Base-by-base conservation (phyloP, 2,888 invertebrate species). In the Aporophyla lueneburgensis region DNA sequence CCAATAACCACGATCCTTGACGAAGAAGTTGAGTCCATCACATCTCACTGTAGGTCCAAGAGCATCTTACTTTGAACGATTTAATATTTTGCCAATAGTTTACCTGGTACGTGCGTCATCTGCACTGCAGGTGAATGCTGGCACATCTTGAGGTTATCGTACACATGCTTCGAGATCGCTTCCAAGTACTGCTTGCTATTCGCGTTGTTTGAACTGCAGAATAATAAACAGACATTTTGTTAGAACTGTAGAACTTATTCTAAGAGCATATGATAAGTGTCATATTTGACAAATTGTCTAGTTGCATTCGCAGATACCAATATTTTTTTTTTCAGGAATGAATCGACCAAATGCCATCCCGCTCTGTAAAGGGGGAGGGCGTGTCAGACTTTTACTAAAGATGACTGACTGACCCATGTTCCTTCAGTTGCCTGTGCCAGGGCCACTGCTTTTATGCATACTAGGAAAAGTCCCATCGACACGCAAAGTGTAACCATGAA, bases 111-210 rank as follows among this genome's bases (percentile, higher is more conserved):
- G 91, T 99, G 99, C 69, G 99, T 98, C 99, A 99, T 99, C 95
- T 99, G 99, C 0, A 99, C 99, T 85, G 99, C 99, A 0, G 99
- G 99, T 0, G 99, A 99, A 91, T 99, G 98, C 89, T 98, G 98
- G 86, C 99, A 98, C 98, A 99, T 98, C 95, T 99, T 99, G 56
- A 99, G 96, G 93, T 99, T 99, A 91, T 99, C 99, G 89, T 98
- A 98, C 0, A 99, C 98, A 90, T 98, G 98, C 89, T 98, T 98
- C 0, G 98, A 98, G 81, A 99, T 99, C 1, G 98, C 97, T 86
- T 99, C 99, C 74, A 99, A 95, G 92, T 99, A 99, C 95, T 99
- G 99, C 93, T 99, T 99, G 84, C 98, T 98, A 92, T 99, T 99
- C 0, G 98, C 99, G 94, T 99, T 99, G 80, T 94, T 94, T 2